Conservation (phyloP, 2,888 invertebrate genomes). For the Tromatobia lineatoria region DNA sequence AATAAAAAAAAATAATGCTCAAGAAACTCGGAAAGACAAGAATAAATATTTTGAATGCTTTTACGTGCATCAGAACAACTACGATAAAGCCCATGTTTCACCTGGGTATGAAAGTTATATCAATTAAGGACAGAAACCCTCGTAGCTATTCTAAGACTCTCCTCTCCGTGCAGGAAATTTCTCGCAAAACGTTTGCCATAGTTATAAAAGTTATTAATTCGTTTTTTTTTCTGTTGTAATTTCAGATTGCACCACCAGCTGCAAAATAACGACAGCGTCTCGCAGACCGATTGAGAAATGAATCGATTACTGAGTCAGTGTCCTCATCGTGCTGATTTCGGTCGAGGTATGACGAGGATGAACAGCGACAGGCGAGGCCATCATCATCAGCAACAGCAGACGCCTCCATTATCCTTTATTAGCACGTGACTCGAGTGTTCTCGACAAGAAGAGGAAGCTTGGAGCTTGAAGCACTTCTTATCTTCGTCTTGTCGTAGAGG, state of each 20-base stretch:
- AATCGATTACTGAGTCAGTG: conserved; percentile 12
- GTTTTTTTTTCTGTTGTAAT: conserved; percentile 30
- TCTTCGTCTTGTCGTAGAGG: conserved; percentile 10
- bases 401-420: background rate
- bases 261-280: background rate
- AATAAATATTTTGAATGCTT: no score
- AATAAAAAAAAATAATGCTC: no score
- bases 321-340: conserved; percentile 29
- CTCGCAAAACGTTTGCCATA: background rate
- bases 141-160: no score
- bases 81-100: no score
- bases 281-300: conserved; percentile 41
- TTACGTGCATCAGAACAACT: no score
- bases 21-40: no score
- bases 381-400: conserved; percentile 21
- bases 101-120: no score
- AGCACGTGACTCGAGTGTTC: conserved; percentile 49
- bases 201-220: background rate
- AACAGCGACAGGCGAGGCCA: conserved; percentile 11
- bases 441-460: background rate
- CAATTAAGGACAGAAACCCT: no score
- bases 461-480: background rate
- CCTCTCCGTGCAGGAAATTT: no score
- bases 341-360: conserved; percentile 35
- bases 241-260: conserved; percentile 38